Conservation (phyloP, 2,113 vertebrate genomes). For the Sardina pilchardus region DNA sequence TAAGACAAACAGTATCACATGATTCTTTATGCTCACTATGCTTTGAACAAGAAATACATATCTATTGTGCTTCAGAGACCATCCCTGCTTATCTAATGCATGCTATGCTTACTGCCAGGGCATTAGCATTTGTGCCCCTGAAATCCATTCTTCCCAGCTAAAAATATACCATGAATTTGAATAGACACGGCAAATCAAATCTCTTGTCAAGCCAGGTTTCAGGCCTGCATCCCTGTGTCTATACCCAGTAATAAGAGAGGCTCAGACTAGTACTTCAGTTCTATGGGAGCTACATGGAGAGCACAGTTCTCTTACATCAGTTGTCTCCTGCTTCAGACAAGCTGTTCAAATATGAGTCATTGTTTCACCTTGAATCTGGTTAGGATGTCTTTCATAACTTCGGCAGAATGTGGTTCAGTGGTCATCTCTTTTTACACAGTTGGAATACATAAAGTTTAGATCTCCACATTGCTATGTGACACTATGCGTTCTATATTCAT, state of each 20-base stretch:
- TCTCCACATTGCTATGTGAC: neutral
- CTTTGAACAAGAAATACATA: neutral
- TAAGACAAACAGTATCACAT: neutral
- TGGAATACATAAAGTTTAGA: neutral
- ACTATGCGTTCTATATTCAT: no score
- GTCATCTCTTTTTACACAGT: neutral
- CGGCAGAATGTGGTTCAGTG: neutral
- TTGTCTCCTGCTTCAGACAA: neutral
- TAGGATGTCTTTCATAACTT: neutral
- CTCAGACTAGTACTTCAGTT: neutral
- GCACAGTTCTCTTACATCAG: neutral
- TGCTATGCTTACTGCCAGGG: neutral
- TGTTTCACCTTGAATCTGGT: neutral
- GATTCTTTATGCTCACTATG: neutral
- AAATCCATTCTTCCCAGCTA: neutral
- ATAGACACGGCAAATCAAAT: neutral
- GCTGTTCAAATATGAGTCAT: neutral
- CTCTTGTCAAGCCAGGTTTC: neutral
- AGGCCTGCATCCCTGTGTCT: neutral
- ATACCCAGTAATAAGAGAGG: neutral
- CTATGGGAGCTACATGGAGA: neutral
- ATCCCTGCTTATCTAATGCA: neutral
- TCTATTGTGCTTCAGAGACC: neutral
- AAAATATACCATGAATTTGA: constrained; percentile 1
- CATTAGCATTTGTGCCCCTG: neutral